These are phyloP conservation scores for Drosophila maculinotata DNA, from an alignment of 2,888 invertebrate species.

Conservation along the genomic window DNA sequence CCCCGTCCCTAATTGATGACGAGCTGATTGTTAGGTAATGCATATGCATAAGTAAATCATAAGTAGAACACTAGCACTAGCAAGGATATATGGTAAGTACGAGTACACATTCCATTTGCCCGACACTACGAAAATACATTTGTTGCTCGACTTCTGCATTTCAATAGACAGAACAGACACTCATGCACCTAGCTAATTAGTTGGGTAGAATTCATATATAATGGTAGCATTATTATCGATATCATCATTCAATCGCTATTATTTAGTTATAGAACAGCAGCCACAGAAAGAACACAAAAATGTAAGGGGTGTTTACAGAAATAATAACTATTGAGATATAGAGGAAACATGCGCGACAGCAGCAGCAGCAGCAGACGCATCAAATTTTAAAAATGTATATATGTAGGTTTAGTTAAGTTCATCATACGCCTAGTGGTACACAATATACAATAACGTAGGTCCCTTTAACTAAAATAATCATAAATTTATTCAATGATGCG, in stretches of 20 bases:
- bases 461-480: constrained; percentile 45
- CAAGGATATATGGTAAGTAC: constrained; percentile 56
- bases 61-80: constrained; percentile 63
- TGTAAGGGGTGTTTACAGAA: constrained; percentile 32
- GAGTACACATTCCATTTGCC: constrained; percentile 62
- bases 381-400: constrained; percentile 3
- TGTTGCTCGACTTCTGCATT: constrained; percentile 39
- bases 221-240: constrained; percentile 45
- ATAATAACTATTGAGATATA: constrained; percentile 24
- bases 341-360: constrained; percentile 75
- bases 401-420: constrained; percentile 42
- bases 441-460: constrained; percentile 64
- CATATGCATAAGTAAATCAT: constrained; percentile 55
- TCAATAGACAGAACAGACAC: constrained; percentile 71
- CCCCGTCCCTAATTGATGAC: constrained; percentile 38
- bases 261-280: constrained; percentile 53
- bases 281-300: constrained; percentile 44
- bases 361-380: constrained; percentile 58
- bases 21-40: constrained; percentile 57
- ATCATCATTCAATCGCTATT: constrained; percentile 54
- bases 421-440: constrained; percentile 78
- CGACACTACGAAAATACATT: constrained; percentile 60
- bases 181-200: constrained; percentile 78
- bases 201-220: constrained; percentile 50
- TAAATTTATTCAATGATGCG: constrained; percentile 45